Evolutionary conservation across 2,113 vertebrate genomes (phyloP).

Genomic region (Oenanthe oenanthe): DNA sequence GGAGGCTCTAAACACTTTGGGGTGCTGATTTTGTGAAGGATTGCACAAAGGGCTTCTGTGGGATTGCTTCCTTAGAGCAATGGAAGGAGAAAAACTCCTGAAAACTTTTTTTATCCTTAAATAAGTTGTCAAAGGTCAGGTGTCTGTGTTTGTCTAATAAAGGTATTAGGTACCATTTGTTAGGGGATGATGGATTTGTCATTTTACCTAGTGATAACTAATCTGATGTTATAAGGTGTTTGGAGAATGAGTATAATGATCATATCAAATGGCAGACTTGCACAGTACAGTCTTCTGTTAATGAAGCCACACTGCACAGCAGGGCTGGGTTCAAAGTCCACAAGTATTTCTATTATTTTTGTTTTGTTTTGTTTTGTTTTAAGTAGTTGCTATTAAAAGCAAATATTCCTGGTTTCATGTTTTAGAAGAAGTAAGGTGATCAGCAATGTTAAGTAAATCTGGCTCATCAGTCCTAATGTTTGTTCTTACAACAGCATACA

Average conservation of each 20-base stretch:
- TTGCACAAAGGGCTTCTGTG: background rate
- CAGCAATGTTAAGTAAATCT: background rate
- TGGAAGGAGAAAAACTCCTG: background rate
- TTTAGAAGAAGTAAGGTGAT: background rate
- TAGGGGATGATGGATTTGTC: background rate
- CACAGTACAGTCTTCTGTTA: background rate
- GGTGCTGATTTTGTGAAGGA: background rate
- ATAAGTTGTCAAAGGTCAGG: background rate
- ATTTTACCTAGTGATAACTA: background rate
- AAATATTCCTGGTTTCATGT: background rate
- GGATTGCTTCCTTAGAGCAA: background rate
- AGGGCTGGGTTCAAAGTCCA: background rate
- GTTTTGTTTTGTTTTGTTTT: background rate
- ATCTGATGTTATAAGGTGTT: background rate
- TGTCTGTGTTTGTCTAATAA: background rate
- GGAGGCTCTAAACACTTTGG: background rate
- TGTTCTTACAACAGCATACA: background rate
- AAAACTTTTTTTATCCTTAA: background rate
- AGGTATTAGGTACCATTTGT: background rate
- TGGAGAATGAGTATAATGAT: background rate
- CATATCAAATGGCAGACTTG: background rate
- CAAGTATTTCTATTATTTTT: background rate
- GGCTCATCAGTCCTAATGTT: background rate
- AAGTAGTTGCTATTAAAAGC: background rate
- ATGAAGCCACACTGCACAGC: background rate